phyloP scores from a whole-genome alignment of 2,888 invertebrate species.

The Yponomeuta cagnagella region DNA sequence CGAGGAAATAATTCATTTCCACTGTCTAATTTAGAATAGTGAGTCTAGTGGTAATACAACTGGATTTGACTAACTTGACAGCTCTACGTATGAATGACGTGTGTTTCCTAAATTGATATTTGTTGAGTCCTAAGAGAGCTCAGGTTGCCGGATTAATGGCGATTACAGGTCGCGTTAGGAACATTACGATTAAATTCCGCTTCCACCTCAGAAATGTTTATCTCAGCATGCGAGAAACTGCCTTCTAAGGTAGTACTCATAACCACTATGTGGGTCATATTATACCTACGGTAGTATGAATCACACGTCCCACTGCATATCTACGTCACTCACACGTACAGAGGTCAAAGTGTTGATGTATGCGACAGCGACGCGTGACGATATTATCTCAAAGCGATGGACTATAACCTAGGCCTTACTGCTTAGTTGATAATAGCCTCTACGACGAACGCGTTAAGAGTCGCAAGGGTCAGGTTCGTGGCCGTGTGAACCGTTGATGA shows the following conservation, averaged over 20 bases:
- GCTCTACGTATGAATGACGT: too few species aligned
- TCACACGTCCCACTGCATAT: constrained; percentile 4
- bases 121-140: not conserved
- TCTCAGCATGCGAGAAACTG: not conserved
- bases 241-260: not conserved
- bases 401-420: not conserved
- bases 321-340: constrained; percentile 12
- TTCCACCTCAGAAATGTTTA: not conserved
- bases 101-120: too few species aligned
- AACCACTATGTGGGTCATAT: constrained; percentile 4
- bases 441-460: not conserved
- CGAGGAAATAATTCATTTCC: constrained; percentile 4
- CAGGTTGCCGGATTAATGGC: not conserved
- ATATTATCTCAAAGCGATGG: not conserved
- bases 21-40: not conserved
- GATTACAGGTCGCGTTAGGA: too few species aligned
- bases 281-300: not conserved
- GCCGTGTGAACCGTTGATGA: not conserved
- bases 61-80: not conserved
- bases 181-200: too few species aligned
- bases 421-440: not conserved
- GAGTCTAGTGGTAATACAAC: not conserved
- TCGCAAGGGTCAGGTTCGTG: not conserved
- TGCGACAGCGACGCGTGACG: not conserved
- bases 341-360: not conserved